Evolutionary conservation across 2,888 invertebrate species (phyloP).

Genomic region (Spialia ferax): DNA sequence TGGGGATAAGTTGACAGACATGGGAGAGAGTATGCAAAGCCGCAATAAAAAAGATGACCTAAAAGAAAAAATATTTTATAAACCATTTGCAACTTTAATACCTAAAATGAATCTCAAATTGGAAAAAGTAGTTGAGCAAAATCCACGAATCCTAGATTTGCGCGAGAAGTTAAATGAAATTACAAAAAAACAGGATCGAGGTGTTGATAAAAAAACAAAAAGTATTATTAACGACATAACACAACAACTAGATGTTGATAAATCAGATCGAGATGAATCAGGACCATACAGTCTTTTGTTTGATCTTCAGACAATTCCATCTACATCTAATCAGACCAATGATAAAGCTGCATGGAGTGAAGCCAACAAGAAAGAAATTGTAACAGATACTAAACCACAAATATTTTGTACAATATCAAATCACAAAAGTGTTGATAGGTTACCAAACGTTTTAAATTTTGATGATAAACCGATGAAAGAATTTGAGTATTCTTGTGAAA

Average conservation of each 20-base stretch:
- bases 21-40: conserved; percentile 54
- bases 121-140: conserved; percentile 76
- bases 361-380: conserved; percentile 47
- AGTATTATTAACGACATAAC: conserved; percentile 77
- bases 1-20: conserved; percentile 56
- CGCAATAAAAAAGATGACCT: conserved; percentile 63
- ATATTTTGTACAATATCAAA: conserved; percentile 55
- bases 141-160: conserved; percentile 78
- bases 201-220: conserved; percentile 76
- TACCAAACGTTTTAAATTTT: conserved; percentile 78
- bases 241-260: conserved; percentile 76
- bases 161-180: conserved; percentile 80
- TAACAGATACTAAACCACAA: conserved; percentile 48
- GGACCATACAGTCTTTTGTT: conserved; percentile 88
- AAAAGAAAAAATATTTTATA: conserved; percentile 68
- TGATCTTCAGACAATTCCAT: conserved; percentile 76
- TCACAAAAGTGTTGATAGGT: conserved; percentile 69
- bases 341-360: conserved; percentile 54
- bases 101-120: conserved; percentile 79
- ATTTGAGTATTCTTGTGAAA: conserved; percentile 82
- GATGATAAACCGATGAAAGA: conserved; percentile 80
- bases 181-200: conserved; percentile 74
- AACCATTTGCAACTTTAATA: conserved; percentile 73
- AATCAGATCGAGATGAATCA: conserved; percentile 76
- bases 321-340: conserved; percentile 64